Conservation (phyloP, 2,888 invertebrate genomes). For the Cataglyphis livida region DNA sequence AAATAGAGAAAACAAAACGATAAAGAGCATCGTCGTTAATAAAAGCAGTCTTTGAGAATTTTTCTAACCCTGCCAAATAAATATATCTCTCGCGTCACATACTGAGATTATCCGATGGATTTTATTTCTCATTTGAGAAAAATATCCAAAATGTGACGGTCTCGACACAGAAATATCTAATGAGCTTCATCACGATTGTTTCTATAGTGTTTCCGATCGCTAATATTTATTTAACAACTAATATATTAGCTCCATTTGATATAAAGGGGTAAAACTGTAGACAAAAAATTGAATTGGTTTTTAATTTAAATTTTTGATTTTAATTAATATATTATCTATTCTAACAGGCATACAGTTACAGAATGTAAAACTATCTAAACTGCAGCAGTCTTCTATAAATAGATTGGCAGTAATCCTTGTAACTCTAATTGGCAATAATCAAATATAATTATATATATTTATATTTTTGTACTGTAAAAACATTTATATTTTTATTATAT, state of each 20-base stretch:
- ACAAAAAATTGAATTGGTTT: not conserved
- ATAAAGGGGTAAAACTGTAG: not conserved
- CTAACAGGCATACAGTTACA: not conserved
- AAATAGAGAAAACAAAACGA: slow-evolving; percentile 72
- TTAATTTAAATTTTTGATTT: not conserved
- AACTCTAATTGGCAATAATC: slow-evolving; percentile 4
- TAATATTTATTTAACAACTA: not conserved
- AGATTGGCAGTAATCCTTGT: not conserved
- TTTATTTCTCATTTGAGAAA: slow-evolving; percentile 39
- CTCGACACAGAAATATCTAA: not conserved
- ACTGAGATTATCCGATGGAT: slow-evolving; percentile 56
- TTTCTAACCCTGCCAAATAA: slow-evolving; percentile 73
- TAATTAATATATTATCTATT: slow-evolving; percentile 3
- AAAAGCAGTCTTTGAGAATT: slow-evolving; percentile 77
- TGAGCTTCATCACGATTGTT: slow-evolving; percentile 9
- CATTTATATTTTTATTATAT: not conserved
- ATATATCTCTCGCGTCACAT: slow-evolving; percentile 73
- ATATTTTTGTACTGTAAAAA: not conserved
- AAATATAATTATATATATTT: not conserved
- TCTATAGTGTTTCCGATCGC: slow-evolving; percentile 10
- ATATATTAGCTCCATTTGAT: not conserved
- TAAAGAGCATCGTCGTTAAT: slow-evolving; percentile 68
- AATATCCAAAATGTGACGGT: slow-evolving; percentile 28
- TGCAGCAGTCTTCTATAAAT: not conserved
- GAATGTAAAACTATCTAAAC: not conserved